Evolutionary conservation across 2,113 vertebrate species (phyloP), one percentile per base, ranked within the genome.

Genomic region (Corvus cornix): DNA sequence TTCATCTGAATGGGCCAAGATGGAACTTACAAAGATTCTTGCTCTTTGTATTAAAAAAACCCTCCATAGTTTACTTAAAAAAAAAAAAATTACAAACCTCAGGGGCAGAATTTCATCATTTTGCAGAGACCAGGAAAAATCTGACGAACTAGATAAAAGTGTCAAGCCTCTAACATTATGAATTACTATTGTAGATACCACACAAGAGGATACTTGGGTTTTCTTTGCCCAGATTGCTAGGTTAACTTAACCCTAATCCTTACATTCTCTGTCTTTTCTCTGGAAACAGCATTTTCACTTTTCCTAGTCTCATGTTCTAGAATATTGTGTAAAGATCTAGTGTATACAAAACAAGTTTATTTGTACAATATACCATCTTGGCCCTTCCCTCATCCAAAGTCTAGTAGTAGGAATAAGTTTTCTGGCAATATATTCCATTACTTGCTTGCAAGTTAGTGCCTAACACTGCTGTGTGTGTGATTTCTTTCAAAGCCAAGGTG

Each of bases 201-300:
- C 0, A 0, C 49, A 64, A 44, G 24, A 23, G 11, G 6, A 55
- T 59, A 9, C 20, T 66, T 77, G 17, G 1, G 20, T 88, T 56
- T 53, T 52, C 27, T 83, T 87, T 64, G 30, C 22, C 26, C 41
- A 69, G 21, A 56, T 58, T 52, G 58, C 46, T 52, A 10, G 18
- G 9, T 60, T 37, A 86, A 37, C 28, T 33, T 60, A 37, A 52
- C 2, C 3, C 20, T 49, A 66, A 59, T 37, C 24, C 12, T 70
- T 80, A 19, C 24, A 14, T 49, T 87, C 41, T 69, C 15, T 35
- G 27, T 63, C 74, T 67, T 44, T 64, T 51, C 53, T 69, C 53
- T 80, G 46, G 26, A 88, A 92, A 53, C 10, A 11, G 27, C 31
- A n/a, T 70, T 59, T 66, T 49, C 33, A 27, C 64, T 91, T 84